These are phyloP conservation scores for Drosophila arizonae DNA, from an alignment of 1,140 invertebrate genomes.

Conservation along the genomic window DNA sequence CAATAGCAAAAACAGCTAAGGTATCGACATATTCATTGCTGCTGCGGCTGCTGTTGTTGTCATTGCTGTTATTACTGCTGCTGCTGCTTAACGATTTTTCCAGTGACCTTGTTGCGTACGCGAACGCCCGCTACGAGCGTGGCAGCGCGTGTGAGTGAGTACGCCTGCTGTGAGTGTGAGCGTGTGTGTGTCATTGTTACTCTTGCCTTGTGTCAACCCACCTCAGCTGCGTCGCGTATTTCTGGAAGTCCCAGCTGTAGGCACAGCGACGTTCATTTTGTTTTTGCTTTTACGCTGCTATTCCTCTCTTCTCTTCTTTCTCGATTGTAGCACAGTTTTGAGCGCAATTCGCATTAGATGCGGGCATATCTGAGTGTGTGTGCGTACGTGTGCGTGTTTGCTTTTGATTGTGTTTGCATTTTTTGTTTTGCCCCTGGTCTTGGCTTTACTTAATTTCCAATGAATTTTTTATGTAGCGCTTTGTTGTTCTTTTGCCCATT, in stretches of 20 bases:
- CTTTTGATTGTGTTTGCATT: slow-evolving; percentile 1
- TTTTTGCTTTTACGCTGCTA: background rate
- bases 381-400: slow-evolving; percentile 24
- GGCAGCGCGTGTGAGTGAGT: slow-evolving; percentile 14
- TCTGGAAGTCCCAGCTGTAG: slow-evolving; percentile 44
- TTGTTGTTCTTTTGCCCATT: slow-evolving; percentile 16
- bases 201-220: slow-evolving; percentile 63
- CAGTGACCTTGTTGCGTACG: slow-evolving; percentile 83
- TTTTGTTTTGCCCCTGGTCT: slow-evolving; percentile 1
- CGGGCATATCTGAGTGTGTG: slow-evolving; percentile 9
- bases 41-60: slow-evolving; percentile 26
- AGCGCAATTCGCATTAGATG: slow-evolving; percentile 23
- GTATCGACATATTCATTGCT: slow-evolving; percentile 53
- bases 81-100: slow-evolving; percentile 79
- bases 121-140: slow-evolving; percentile 50
- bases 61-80: slow-evolving; percentile 40
- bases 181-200: slow-evolving; percentile 44
- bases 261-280: slow-evolving; percentile 9
- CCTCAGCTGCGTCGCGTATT: slow-evolving; percentile 32
- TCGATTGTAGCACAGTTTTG: slow-evolving; percentile 60
- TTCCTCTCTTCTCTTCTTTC: slow-evolving; percentile 22
- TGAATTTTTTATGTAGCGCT: slow-evolving; percentile 29
- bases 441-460: slow-evolving; percentile 25
- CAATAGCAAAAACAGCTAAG: slow-evolving; percentile 20
- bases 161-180: slow-evolving; percentile 8